phyloP scores from a whole-genome alignment of 1,140 invertebrate species.

The Radopholus similis region DNA sequence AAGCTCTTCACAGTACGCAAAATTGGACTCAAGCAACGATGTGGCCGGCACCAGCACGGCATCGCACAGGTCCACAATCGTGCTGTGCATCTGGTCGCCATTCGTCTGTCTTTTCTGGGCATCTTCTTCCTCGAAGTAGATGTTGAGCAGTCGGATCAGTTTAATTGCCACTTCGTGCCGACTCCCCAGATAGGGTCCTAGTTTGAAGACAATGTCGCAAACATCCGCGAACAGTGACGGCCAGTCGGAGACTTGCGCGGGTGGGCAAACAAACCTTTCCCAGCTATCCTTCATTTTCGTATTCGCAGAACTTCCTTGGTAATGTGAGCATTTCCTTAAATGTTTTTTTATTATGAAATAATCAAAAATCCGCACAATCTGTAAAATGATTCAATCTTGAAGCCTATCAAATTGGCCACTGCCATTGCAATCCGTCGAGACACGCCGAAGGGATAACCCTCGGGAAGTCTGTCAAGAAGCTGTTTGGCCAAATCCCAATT shows the following conservation, averaged over 20 bases:
- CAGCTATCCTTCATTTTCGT: constrained; percentile 20
- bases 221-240: constrained; percentile 73
- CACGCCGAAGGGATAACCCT: constrained; percentile 70
- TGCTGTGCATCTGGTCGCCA: constrained; percentile 22
- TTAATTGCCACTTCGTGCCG: constrained; percentile 75
- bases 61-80: constrained; percentile 77
- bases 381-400: constrained; percentile 82
- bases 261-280: constrained; percentile 26
- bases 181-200: constrained; percentile 81
- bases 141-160: constrained; percentile 72
- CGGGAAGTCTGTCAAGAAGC: constrained; percentile 76
- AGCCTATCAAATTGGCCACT: constrained; percentile 76
- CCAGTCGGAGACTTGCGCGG: constrained; percentile 34
- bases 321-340: constrained; percentile 33
- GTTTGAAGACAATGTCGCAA: constrained; percentile 77
- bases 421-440: constrained; percentile 74
- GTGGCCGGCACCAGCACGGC: constrained; percentile 80
- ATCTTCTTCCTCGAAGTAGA: constrained; percentile 68
- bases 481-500: constrained; percentile 80
- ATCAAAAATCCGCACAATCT: constrained; percentile 66
- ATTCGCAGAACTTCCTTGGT: constrained; percentile 13
- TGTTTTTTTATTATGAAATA: constrained; percentile 10
- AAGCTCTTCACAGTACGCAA: constrained; percentile 88
- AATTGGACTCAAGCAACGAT: constrained; percentile 86
- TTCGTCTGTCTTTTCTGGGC: constrained; percentile 1